Evolutionary conservation across 2,113 vertebrate species (phyloP).

Genomic region (Sitta europaea): DNA sequence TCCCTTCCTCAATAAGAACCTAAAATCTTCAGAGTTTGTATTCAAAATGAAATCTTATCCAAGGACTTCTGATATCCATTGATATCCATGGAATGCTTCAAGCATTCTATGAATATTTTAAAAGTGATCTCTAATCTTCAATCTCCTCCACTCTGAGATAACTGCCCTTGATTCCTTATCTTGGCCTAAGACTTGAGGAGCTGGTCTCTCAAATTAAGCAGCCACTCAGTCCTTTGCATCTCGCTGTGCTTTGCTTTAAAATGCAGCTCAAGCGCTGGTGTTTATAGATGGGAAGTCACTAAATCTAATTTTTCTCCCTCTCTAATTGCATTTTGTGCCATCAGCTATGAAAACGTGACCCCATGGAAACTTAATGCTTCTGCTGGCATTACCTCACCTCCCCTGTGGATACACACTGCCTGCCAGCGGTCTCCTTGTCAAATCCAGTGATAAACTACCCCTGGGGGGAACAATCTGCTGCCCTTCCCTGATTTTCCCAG

Average conservation of each 20-base stretch:
- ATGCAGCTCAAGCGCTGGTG: not conserved
- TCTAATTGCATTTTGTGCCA: conserved; percentile 41
- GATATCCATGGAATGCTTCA: not conserved
- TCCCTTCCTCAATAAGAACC: not conserved
- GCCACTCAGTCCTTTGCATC: not conserved
- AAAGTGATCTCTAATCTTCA: not conserved
- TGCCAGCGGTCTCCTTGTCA: not conserved
- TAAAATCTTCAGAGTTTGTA: not conserved
- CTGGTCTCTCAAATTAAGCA: not conserved
- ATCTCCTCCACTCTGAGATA: not conserved
- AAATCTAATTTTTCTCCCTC: conserved; percentile 7
- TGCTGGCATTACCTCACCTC: conserved; percentile 47
- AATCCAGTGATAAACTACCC: not conserved
- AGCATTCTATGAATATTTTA: not conserved
- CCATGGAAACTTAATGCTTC: not conserved
- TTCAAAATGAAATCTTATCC: not conserved
- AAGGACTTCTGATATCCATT: not conserved
- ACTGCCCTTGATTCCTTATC: conserved; percentile 11
- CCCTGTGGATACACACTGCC: not conserved
- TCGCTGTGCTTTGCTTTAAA: not conserved
- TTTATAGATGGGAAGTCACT: not conserved
- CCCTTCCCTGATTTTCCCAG: not conserved
- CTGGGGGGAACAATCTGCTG: not conserved
- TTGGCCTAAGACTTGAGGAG: not conserved
- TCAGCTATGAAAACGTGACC: conserved; percentile 39